Evolutionary conservation across 2,797 vertebrate species (phyloP).

Genomic region (Channa striata): DNA sequence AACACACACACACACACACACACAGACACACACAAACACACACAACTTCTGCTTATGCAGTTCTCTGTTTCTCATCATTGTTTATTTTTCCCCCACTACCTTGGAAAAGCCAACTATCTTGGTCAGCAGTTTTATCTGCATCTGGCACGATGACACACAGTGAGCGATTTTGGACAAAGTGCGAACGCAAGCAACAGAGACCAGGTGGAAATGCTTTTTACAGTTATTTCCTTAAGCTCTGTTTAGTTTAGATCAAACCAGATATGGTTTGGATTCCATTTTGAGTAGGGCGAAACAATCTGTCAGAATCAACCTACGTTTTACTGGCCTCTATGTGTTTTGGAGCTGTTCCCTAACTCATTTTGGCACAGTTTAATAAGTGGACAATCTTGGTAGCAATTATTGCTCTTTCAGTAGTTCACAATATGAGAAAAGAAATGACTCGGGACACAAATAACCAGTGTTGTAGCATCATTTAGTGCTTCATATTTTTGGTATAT

Average conservation of each 20-base stretch:
- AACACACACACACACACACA: conserved; percentile 8
- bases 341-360: conserved; percentile 6
- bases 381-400: conserved; percentile 13
- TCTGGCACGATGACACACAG: conserved; percentile 43
- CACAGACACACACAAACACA: conserved; percentile 24
- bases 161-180: conserved; percentile 49
- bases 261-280: conserved; percentile 36
- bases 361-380: conserved; percentile 16
- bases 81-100: conserved; percentile 56
- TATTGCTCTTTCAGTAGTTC: conserved; percentile 6
- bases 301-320: conserved; percentile 21
- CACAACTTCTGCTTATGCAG: conserved; percentile 9
- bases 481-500: not conserved
- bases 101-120: conserved; percentile 46
- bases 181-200: conserved; percentile 57
- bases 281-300: conserved; percentile 1
- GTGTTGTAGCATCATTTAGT: not conserved
- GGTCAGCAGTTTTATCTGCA: conserved; percentile 67
- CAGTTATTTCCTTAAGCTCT: conserved; percentile 23
- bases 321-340: conserved; percentile 16
- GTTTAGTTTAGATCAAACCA: conserved; percentile 34
- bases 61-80: conserved; percentile 41
- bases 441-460: not conserved
- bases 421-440: not conserved
- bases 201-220: conserved; percentile 60